phyloP scores from a whole-genome alignment of 2,888 invertebrate species.

The Phlogophora meticulosa region DNA sequence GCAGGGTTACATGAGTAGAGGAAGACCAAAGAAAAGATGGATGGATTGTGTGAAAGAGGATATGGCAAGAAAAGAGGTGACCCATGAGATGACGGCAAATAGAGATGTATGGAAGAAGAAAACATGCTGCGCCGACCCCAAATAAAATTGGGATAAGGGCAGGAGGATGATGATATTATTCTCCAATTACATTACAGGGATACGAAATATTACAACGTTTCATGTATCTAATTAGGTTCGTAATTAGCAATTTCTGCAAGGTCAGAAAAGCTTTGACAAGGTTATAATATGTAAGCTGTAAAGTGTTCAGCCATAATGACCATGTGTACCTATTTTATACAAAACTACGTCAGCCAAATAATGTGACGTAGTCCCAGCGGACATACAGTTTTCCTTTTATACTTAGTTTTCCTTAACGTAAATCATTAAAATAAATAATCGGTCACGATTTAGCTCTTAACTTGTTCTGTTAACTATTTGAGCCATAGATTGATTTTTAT shows the following conservation, averaged over 20 bases:
- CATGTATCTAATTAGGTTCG: slow-evolving; percentile 45
- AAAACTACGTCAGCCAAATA: slow-evolving; percentile 28
- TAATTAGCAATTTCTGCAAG: slow-evolving; percentile 54
- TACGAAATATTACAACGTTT: slow-evolving; percentile 43
- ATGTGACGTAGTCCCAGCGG: slow-evolving; percentile 17
- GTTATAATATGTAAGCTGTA: slow-evolving; percentile 33
- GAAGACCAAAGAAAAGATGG: too few relatives aligned
- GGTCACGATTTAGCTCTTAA: slow-evolving; percentile 22
- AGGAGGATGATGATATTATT: too few relatives aligned
- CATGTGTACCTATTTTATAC: slow-evolving; percentile 38
- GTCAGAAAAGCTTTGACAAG: slow-evolving; percentile 43
- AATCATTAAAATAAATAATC: slow-evolving; percentile 32
- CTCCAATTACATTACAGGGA: slow-evolving; percentile 36
- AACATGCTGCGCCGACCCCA: too few relatives aligned
- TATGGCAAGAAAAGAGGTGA: too few relatives aligned
- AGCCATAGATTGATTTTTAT: slow-evolving; percentile 19
- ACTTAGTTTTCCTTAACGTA: slow-evolving; percentile 27
- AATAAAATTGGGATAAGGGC: too few relatives aligned
- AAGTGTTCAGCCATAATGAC: slow-evolving; percentile 3
- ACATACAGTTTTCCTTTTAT: slow-evolving; percentile 34
- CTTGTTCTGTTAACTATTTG: slow-evolving; percentile 24
- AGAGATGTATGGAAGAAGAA: too few relatives aligned
- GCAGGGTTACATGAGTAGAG: too few relatives aligned
- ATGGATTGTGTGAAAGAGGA: too few relatives aligned
- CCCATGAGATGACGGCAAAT: too few relatives aligned